phyloP scores from a whole-genome alignment of 2,797 vertebrate species.

The Phylloscopus collybita region DNA sequence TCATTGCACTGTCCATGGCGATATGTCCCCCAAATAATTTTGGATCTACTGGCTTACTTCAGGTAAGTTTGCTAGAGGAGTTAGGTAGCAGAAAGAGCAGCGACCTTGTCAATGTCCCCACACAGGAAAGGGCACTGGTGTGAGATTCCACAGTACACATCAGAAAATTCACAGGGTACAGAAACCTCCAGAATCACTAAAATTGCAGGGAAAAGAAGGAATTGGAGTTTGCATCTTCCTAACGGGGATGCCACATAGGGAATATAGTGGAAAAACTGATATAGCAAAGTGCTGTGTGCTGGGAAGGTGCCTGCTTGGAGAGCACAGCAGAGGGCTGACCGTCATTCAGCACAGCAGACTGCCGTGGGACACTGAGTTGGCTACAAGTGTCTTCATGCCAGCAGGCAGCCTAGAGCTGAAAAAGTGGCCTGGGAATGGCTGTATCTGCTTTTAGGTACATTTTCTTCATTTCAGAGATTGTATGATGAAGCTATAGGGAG shows the following conservation, averaged over 20 bases:
- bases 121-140: rapidly evolving
- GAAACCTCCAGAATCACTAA: neutral
- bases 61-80: neutral
- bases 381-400: slow-evolving; percentile 16
- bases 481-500: slow-evolving; percentile 37
- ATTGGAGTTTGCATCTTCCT: neutral
- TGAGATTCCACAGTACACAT: neutral
- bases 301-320: slow-evolving; percentile 24
- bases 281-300: neutral
- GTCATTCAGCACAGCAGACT: neutral
- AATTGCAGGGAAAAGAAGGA: neutral
- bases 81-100: neutral
- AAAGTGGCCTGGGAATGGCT: neutral
- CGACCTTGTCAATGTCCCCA: neutral
- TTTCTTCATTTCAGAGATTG: slow-evolving; percentile 57
- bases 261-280: neutral
- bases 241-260: neutral
- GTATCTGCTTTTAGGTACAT: slow-evolving; percentile 7
- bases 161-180: neutral
- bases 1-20: neutral
- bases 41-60: neutral
- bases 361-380: slow-evolving; percentile 43
- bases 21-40: neutral
- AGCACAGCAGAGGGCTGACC: neutral
- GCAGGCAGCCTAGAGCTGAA: slow-evolving; percentile 15